These are phyloP conservation scores for Prionailurus bengalensis DNA, from an alignment of 2,113 vertebrate species.

Conservation along the genomic window DNA sequence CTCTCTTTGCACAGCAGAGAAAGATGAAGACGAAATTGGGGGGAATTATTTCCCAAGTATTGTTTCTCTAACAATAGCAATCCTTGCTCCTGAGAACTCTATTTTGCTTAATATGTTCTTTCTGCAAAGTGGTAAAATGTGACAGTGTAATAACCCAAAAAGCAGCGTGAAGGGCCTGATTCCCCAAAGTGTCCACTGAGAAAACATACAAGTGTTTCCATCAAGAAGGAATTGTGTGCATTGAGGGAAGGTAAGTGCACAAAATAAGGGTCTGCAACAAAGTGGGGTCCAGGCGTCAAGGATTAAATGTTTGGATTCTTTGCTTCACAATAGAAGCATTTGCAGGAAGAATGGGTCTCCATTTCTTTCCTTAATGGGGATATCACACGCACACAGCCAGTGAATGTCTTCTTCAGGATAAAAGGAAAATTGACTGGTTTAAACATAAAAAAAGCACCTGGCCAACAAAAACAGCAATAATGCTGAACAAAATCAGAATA, in stretches of 20 bases:
- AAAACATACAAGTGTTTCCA: conserved; percentile 81
- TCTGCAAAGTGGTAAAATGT: conserved; percentile 82
- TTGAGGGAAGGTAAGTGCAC: conserved; percentile 80
- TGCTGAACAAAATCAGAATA: conserved; percentile 29
- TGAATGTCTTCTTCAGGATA: neutral
- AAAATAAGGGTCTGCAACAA: conserved; percentile 73
- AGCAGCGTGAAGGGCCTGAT: conserved; percentile 78
- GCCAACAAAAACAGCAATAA: conserved; percentile 40
- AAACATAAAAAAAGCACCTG: conserved; percentile 7
- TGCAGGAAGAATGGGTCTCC: conserved; percentile 70
- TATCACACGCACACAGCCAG: neutral
- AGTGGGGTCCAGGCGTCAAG: conserved; percentile 77
- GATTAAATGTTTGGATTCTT: conserved; percentile 86
- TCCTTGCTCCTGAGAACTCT: conserved; percentile 82
- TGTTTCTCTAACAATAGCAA: conserved; percentile 88
- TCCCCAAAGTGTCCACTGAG: conserved; percentile 80
- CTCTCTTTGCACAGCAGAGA: conserved; percentile 68
- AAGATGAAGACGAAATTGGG: conserved; percentile 69
- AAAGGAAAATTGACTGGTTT: conserved; percentile 54
- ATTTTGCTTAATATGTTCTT: conserved; percentile 86
- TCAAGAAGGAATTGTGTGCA: conserved; percentile 79
- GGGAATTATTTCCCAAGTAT: conserved; percentile 84
- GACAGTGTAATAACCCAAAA: conserved; percentile 85
- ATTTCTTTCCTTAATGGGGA: conserved; percentile 70
- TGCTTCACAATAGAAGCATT: conserved; percentile 76